Percentiles rank a stretch among this genome's conserved stretches.
Conservation (phyloP, 2,797 vertebrate species). For the Naso thynnoides region DNA sequence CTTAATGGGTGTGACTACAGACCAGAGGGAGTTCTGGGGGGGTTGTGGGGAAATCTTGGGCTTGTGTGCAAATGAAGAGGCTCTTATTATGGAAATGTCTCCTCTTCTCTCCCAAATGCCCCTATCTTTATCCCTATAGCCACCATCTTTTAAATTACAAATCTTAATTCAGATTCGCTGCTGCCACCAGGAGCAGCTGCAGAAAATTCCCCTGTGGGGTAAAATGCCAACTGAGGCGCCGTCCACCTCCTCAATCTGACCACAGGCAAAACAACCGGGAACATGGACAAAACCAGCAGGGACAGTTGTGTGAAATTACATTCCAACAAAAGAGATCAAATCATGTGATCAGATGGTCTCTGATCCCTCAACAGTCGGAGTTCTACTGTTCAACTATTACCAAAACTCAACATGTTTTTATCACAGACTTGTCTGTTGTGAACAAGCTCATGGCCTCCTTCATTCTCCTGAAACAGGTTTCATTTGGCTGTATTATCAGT, state of each 20-base stretch:
- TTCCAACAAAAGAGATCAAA: background rate
- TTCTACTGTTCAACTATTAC: no score
- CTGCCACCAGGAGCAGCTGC: conserved; percentile 61
- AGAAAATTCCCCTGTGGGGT: conserved; percentile 43
- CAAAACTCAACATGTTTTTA: no score
- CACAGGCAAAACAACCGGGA: conserved; percentile 5
- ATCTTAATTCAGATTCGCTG: conserved; percentile 78
- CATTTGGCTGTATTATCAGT: background rate
- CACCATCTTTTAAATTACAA: conserved; percentile 84
- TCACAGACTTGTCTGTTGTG: no score
- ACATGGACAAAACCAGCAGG: conserved; percentile 5
- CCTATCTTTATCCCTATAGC: conserved; percentile 78
- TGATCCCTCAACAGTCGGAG: no score
- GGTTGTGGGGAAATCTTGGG: conserved; percentile 64
- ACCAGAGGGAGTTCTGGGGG: conserved; percentile 59
- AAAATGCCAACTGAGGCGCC: conserved; percentile 41
- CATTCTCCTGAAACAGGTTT: conserved; percentile 1
- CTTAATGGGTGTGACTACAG: conserved; percentile 82
- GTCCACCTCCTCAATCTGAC: conserved; percentile 23
- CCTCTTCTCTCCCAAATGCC: conserved; percentile 70
- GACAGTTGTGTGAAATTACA: conserved; percentile 1
- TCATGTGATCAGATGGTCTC: no score
- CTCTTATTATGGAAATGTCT: conserved; percentile 87
- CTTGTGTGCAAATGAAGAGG: conserved; percentile 87
- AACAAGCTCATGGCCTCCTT: background rate